Conservation (phyloP, 2,797 vertebrate species). For the Miichthys miiuy region DNA sequence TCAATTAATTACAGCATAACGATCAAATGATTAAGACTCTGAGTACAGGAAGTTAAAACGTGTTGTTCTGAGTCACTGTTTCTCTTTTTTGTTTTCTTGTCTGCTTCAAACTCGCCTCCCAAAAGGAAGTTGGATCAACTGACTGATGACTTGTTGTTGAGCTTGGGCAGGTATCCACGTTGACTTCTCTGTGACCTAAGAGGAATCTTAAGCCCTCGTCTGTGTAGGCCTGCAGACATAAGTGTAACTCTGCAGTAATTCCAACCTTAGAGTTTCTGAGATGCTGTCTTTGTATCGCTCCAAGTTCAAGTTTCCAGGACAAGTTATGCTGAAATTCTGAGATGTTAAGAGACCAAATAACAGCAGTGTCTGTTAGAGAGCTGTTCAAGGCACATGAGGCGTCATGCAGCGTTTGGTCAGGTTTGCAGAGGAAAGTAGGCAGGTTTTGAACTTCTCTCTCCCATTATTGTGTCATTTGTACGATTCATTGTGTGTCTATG, state of each 20-base stretch:
- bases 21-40: neutral
- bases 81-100: neutral
- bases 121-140: conserved; percentile 3
- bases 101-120: neutral
- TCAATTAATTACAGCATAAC: neutral
- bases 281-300: neutral
- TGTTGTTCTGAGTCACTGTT: too few relatives aligned
- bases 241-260: neutral
- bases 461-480: neutral
- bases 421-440: neutral
- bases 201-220: too few relatives aligned
- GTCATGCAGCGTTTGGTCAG: neutral
- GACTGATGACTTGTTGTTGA: neutral
- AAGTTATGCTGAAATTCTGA: neutral
- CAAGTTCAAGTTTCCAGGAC: too few relatives aligned
- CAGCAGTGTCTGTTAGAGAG: neutral
- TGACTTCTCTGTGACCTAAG: neutral
- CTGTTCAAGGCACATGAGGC: neutral
- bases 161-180: neutral
- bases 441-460: neutral
- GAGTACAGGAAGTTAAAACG: neutral
- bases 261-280: neutral
- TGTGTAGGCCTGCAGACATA: neutral
- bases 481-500: neutral
- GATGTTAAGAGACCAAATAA: neutral